Base-by-base conservation (phyloP, 2,888 invertebrate genomes). In the Eupithecia dodoneata region DNA sequence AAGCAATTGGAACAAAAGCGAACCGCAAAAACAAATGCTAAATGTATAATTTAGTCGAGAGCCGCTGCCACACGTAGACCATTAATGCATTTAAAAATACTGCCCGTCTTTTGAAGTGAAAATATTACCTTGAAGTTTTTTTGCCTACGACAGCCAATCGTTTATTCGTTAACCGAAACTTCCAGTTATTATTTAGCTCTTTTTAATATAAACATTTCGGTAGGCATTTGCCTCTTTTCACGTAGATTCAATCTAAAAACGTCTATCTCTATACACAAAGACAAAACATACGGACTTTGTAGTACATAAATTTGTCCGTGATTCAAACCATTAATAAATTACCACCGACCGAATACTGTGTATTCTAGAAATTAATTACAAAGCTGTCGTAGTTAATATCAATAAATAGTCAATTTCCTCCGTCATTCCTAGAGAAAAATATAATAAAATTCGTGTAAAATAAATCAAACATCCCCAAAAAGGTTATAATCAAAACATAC, bases 401-500 rank as follows among this genome's bases (percentile, higher is more conserved):
- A 18, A 59, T 10, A 18, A 59, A 59, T 59, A 59, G 9, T 18
- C 30, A 63, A 30, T 30, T 30, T 2, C 0, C 30, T 59, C n/a
- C 55, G 18, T 10, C 63, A 2, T 18, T 30, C 10, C 63, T 30
- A 30, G 63, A 63, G 12, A 63, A 63, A 52, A 63, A 10, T 12
- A 30, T 30, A 5, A 66, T 42, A 15, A 66, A 66, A 66, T 3
- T 59, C 3, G 7, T 42, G 66, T 42, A 66, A 15, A 41, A 15
- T n/a, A 45, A 69, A 45, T 9, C 44, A 44, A 18, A 59, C 9
- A 18, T 15, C 15, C 2, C 9, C 1, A 15, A 66, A 67, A 15
- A 41, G 13, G 42, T 65, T 73, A 52, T 63, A 65, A 65, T 72
- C 10, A 69, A 71, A n/a, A 78, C 78, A 49, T 73, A 78, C 78